Conservation (phyloP, 1,140 invertebrate species). For the Reticulitermes speratus region DNA sequence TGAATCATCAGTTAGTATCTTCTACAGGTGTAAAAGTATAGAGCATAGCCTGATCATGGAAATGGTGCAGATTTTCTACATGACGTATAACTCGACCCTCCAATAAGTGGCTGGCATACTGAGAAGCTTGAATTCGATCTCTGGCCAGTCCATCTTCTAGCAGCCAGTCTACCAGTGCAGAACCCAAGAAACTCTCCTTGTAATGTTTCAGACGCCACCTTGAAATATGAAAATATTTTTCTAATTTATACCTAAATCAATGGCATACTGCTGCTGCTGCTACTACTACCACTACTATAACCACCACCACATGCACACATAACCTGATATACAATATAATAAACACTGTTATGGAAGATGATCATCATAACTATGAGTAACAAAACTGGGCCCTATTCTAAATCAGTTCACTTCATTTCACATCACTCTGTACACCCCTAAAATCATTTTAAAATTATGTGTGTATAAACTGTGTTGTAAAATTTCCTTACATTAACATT, state of each 20-base stretch:
- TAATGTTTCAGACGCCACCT: slow-evolving; percentile 73
- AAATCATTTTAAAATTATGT: no score
- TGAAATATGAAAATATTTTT: slow-evolving; percentile 37
- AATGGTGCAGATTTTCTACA: slow-evolving; percentile 77
- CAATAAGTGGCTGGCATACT: slow-evolving; percentile 79
- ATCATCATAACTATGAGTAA: no score
- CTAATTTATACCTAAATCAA: slow-evolving; percentile 21
- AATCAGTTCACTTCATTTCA: no score
- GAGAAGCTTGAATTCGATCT: slow-evolving; percentile 72
- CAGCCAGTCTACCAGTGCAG: slow-evolving; percentile 84
- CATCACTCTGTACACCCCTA: no score
- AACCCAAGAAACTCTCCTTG: slow-evolving; percentile 77
- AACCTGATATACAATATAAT: not conserved
- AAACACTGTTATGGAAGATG: no score
- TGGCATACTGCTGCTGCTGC: not conserved
- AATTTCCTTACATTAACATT: no score
- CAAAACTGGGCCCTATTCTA: no score
- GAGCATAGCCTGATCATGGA: slow-evolving; percentile 68
- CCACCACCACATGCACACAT: not conserved
- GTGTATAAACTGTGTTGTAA: no score
- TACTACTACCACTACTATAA: no score
- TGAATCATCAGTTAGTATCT: not conserved
- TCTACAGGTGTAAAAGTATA: slow-evolving; percentile 57
- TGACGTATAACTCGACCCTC: slow-evolving; percentile 81
- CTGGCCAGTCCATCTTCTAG: slow-evolving; percentile 71